Base-by-base conservation (phyloP, 2,113 vertebrate genomes). In the Platichthys stellatus region DNA sequence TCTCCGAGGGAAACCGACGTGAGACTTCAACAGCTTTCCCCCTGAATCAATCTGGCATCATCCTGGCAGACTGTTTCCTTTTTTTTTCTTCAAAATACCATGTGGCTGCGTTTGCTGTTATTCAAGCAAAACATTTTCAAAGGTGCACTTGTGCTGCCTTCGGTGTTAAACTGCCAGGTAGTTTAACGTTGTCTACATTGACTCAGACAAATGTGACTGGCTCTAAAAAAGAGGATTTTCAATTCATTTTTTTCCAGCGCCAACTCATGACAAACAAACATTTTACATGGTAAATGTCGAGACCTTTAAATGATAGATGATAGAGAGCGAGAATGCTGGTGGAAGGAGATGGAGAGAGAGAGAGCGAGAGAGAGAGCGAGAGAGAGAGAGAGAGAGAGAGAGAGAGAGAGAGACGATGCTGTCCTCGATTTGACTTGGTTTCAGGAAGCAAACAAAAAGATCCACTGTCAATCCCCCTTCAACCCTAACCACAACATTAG, bases 1-100 rank as follows among this genome's bases (percentile, higher is more conserved):
- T 80, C 90, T 89, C 89, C n/a, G 5, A 80, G 91, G 89, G 87
- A 72, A 70, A 66, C 62, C 74, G 81, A 56, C 74, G 78, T 75
- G 85, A 73, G 86, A 86, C 80, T 82, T 77, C 58, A 78, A 61
- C 80, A 85, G 83, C 66, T 86, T 84, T 83, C 69, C 67, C 69
- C 63, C 26, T 60, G 66, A 80, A 90, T 88, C 61, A 72, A 59
- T 58, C 45, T 81, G 69, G 74, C 81, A 69, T 53, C 45, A 58
- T 28, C 64, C 68, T 13, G 49, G 13, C 35, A 76, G 45, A 17
- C 63, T 51, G 43, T 53, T 28, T 2, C 51, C 23, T 23, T 57
- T 64, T 35, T 15, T 5, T 26, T 4, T 28, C 38, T 35, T 69
- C 58, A 78, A 62, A 83, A 75, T 72, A 63, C 45, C 69, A 72